Evolutionary conservation across 2,888 invertebrate genomes (phyloP).

Genomic region (Dysmachus trigonus): DNA sequence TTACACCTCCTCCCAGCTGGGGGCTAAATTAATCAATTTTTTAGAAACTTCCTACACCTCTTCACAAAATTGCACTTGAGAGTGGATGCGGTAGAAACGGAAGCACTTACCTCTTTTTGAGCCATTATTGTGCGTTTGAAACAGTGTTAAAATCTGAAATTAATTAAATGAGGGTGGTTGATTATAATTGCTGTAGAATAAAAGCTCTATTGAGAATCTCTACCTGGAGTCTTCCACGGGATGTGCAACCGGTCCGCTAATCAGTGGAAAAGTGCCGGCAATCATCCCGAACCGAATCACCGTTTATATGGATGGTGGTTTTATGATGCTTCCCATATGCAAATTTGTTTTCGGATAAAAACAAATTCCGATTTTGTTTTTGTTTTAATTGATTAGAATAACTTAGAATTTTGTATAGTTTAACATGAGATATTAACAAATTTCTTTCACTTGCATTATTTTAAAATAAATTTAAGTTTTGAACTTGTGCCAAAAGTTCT

Average conservation of each 20-base stretch:
- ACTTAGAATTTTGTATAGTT: too few species aligned
- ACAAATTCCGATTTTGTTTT: too few species aligned
- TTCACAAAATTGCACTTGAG: background rate
- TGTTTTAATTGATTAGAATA: too few species aligned
- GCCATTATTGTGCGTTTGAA: slow-evolving; percentile 24
- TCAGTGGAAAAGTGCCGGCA: background rate
- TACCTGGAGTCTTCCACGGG: background rate
- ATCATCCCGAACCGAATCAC: background rate
- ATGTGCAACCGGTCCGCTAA: background rate
- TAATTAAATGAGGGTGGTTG: background rate
- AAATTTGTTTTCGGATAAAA: background rate
- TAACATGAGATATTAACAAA: too few species aligned
- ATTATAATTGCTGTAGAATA: background rate
- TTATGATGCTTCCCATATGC: background rate
- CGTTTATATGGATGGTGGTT: background rate
- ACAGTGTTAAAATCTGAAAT: background rate
- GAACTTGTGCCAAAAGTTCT: background rate
- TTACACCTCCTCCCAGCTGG: background rate
- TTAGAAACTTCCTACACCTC: background rate
- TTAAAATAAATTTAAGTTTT: background rate
- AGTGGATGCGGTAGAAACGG: background rate
- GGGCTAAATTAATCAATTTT: background rate
- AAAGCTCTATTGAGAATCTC: too few species aligned
- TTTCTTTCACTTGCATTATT: background rate
- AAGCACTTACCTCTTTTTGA: slow-evolving; percentile 16